Conservation (phyloP, 2,113 vertebrate species). For the Paraplagusia blochii region DNA sequence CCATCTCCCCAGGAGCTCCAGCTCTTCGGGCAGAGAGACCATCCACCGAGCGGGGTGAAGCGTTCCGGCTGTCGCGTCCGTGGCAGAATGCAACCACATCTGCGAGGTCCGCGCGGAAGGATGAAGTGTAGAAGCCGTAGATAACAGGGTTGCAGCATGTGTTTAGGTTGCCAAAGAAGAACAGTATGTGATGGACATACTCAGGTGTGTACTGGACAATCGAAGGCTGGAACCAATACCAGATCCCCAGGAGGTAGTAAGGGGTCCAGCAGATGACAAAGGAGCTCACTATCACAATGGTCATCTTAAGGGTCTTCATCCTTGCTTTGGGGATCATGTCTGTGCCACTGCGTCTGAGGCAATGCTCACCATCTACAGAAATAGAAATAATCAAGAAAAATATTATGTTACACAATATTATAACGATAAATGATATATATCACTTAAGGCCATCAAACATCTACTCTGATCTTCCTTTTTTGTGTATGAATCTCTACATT, state of each 20-base stretch:
- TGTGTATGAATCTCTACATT: too few relatives aligned
- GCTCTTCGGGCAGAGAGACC: constrained; percentile 34
- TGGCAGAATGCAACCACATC: constrained; percentile 40
- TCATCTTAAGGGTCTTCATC: constrained; percentile 89
- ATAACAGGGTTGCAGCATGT: constrained; percentile 84
- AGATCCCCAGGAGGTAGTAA: constrained; percentile 84
- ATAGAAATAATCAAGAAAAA: constrained; percentile 1
- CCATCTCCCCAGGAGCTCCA: constrained; percentile 51
- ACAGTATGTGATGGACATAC: constrained; percentile 81
- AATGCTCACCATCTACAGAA: constrained; percentile 54
- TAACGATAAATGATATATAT: too few relatives aligned
- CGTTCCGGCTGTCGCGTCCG: constrained; percentile 3
- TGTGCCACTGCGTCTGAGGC: constrained; percentile 64
- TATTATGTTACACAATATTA: too few relatives aligned
- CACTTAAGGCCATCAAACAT: too few relatives aligned
- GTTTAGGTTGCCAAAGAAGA: constrained; percentile 85
- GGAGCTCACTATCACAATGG: constrained; percentile 81
- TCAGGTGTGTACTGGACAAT: constrained; percentile 80
- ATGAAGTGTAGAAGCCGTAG: constrained; percentile 82
- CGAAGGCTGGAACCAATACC: constrained; percentile 87
- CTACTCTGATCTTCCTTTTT: too few relatives aligned
- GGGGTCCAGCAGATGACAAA: constrained; percentile 87
- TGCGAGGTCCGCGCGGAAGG: constrained; percentile 78
- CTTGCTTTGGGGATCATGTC: constrained; percentile 82
- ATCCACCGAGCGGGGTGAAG: constrained; percentile 48